Base-by-base conservation (phyloP, 2,888 invertebrate species). In the Pyrochroa serraticornis region DNA sequence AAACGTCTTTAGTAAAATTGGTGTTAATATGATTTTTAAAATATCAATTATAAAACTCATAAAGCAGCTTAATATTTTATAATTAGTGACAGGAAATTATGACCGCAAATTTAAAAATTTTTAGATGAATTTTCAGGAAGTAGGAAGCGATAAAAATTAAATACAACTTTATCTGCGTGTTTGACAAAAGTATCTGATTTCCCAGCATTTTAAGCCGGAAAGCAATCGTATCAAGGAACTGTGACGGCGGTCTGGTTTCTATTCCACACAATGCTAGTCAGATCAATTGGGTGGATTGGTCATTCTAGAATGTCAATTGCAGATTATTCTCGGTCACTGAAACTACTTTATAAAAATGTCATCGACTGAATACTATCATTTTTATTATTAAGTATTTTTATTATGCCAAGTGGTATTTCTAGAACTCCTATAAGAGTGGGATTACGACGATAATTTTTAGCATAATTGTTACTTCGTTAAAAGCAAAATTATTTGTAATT, bases 281-380 rank as follows among this genome's bases (percentile, higher is more conserved):
- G 55, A 63, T 60, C 63, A 65, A 60, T 63, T 58, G 62, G 39
- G 30, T 39, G 57, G 43, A 62, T 65, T 65, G 63, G 63, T 63
- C 63, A 65, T 65, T 63, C 63, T 55, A 47, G 51, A 51, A 46
- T 60, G 63, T 63, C 58, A 54, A 39, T 32, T 54, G 54, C 60
- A 63, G 60, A 56, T 42, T 39, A 48, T 50, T 50, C 50, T 57
- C 57, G 46, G 57, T 51, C 37, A 47, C 41, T 46, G 39, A 12
- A 46, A 41, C 39, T 12, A 44, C 58, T 54, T 55, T 52, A 63
- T 60, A 55, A 51, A 60, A 60, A 60, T 58, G 60, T 56, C 58
- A 54, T 58, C 52, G 49, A 52, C 51, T 51, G 45, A 57, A 57
- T 45, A 55, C 43, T 42, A 36, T 9, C 43, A 34, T 38, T 55